Base-by-base conservation (phyloP, 2,888 invertebrate species). In the Scaptodrosophila latifasciaeformis region DNA sequence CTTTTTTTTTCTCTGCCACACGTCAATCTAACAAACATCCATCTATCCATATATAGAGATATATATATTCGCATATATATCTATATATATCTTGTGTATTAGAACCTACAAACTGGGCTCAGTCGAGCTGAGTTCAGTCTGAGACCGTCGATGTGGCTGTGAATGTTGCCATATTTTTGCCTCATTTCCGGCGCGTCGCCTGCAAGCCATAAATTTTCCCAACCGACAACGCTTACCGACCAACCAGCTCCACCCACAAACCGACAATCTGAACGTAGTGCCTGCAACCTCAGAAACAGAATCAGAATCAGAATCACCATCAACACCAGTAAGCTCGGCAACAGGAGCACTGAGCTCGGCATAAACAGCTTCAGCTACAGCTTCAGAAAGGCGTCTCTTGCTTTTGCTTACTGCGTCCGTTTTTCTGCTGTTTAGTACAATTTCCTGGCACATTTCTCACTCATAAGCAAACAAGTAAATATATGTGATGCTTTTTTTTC, bases 161-260 rank as follows among this genome's bases (percentile, higher is more conserved):
- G 12, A 31, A 31, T 31, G 31, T 31, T 31, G 9, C 31, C 31
- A 31, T 31, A 24, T 54, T 62, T 61, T 70, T 49, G 60, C 29
- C 75, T 78, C 71, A 74, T 74, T 70, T 74, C 72, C 72, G 75
- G 59, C 54, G 61, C 72, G 66, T 57, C 59, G 60, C 59, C 49
- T 67, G 74, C 72, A 71, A 56, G 71, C 78, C 65, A 78, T 70
- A 78, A 75, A 74, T 78, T 65, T 60, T 62, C 67, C 56, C 67
- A 60, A 54, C 59, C 51, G 61, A 54, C 27, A 9, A 27, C 56
- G 75, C 68, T 78, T 78, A 65, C 60, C 78, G 70, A 21, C 21
- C 43, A 29, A 19, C 18, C 2, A 12, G 7, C 13, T n/a, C 4
- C 17, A 17, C 35, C 1, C 2, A n/a, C n/a, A n/a, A n/a, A n/a